Evolutionary conservation across 2,113 vertebrate species (phyloP), one percentile per base, ranked within the genome.

Genomic region (Ophthalmolycus amberensis): DNA sequence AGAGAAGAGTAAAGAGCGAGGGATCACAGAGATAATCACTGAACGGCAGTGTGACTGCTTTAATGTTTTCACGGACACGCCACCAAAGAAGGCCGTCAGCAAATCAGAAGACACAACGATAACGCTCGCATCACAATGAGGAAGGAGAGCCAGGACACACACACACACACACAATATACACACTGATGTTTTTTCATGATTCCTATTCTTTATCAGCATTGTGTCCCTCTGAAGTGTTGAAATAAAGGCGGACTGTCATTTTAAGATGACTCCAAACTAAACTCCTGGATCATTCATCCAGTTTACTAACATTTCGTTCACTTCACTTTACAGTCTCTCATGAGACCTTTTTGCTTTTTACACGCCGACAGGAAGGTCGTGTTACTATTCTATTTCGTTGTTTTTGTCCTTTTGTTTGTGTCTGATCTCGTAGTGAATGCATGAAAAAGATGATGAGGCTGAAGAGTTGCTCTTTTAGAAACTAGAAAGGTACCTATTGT

Each of bases 21-120:
- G 74, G 80, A 86, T 86, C 80, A 82, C 12, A 40, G 32, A 80
- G 63, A 84, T 84, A 77, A 86, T 82, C 84, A 88, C 74, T 52
- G 50, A 70, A 20, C 37, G 7, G 3, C 63, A 48, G 52, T 1
- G 25, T 14, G 65, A 68, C 50, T 71, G 58, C 77, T 88, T 71
- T 88, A 75, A 88, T 88, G 71, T 64, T 81, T 85, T 84, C 85
- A 81, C 11, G 0, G 74, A 59, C 82, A 80, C 65, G 70, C 59
- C 1, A 7, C 63, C 42, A 27, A 84, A 86, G 42, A 66, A 84
- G 75, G 25, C 54, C 27, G 78, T 88, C 85, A 90, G 83, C 83
- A 75, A 69, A 73, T 88, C 80, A 60, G 58, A 66, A 44, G 68
- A 25, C 65, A 63, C 68, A 3, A 2, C 0, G 7, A 48, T 18